A percentile compares a stretch with the other conserved stretches of the same genome.
phyloP scores from a whole-genome alignment of 2,888 invertebrate species.

The Oxyscelio sp. region DNA sequence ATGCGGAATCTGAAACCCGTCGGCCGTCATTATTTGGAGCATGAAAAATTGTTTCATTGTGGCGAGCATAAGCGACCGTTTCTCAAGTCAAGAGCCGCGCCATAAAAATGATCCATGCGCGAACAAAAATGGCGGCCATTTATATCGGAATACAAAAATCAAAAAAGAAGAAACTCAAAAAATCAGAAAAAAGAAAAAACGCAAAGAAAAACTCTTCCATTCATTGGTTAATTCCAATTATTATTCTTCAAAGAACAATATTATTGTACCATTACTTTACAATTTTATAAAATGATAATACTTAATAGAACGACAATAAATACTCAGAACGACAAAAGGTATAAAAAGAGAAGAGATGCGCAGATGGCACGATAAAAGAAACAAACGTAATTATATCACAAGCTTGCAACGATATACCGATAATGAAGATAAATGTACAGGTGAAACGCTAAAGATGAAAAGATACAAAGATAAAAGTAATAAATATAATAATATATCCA shows the following conservation, averaged over 20 bases:
- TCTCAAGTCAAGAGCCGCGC: conserved; percentile 41
- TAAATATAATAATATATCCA: conserved; percentile 43
- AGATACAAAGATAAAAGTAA: conserved; percentile 56
- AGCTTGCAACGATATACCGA: conserved; percentile 38
- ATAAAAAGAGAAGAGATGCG: background rate
- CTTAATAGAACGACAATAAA: background rate
- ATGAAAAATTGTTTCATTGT: conserved; percentile 67
- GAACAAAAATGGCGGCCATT: conserved; percentile 61
- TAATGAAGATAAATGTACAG: conserved; percentile 61
- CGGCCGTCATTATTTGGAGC: conserved; percentile 39
- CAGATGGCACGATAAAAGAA: conserved; percentile 46
- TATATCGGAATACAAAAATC: conserved; percentile 60
- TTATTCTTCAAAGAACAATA: no score
- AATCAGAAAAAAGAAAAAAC: no score
- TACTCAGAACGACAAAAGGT: background rate
- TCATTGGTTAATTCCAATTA: no score
- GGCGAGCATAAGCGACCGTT: conserved; percentile 57
- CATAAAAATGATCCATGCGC: conserved; percentile 63
- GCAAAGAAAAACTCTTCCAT: background rate
- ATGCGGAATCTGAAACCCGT: conserved; percentile 31
- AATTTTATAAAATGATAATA: background rate
- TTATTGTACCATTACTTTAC: background rate
- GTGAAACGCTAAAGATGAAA: conserved; percentile 43
- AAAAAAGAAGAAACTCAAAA: no score
- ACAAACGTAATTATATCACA: conserved; percentile 53